Conservation (phyloP, 2,113 vertebrate genomes). For the Leucosticte australis region DNA sequence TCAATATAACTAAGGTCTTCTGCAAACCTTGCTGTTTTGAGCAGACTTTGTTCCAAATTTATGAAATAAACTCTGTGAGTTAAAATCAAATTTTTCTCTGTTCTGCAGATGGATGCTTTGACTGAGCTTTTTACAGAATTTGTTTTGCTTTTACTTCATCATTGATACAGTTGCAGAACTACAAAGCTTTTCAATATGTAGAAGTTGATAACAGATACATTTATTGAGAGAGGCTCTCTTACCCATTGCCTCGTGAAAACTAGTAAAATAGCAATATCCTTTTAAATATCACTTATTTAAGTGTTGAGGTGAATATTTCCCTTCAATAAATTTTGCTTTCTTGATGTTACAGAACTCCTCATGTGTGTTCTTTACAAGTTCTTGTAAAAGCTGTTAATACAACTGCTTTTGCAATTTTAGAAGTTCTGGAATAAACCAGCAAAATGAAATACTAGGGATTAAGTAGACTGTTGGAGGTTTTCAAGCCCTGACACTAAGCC, state of each 20-base stretch:
- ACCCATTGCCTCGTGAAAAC: background rate
- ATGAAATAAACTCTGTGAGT: background rate
- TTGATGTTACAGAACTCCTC: background rate
- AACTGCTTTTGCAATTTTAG: background rate
- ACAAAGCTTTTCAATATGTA: background rate
- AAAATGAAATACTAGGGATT: background rate
- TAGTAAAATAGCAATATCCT: background rate
- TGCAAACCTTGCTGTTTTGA: background rate
- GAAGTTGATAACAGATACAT: background rate
- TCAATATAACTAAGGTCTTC: background rate
- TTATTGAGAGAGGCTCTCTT: background rate
- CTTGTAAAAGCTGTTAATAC: background rate
- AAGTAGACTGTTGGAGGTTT: background rate
- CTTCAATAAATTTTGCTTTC: background rate
- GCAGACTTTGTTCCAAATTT: background rate
- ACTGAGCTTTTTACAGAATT: background rate
- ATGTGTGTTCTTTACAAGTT: background rate
- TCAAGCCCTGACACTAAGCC: background rate
- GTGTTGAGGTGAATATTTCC: background rate
- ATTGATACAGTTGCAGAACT: background rate
- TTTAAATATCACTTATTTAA: background rate
- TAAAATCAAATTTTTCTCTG: background rate
- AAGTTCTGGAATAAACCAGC: background rate
- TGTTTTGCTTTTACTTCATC: background rate
- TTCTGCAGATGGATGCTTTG: background rate